Evolutionary conservation across 2,888 invertebrate species (phyloP).

Genomic region (Ichneumon xanthorius): DNA sequence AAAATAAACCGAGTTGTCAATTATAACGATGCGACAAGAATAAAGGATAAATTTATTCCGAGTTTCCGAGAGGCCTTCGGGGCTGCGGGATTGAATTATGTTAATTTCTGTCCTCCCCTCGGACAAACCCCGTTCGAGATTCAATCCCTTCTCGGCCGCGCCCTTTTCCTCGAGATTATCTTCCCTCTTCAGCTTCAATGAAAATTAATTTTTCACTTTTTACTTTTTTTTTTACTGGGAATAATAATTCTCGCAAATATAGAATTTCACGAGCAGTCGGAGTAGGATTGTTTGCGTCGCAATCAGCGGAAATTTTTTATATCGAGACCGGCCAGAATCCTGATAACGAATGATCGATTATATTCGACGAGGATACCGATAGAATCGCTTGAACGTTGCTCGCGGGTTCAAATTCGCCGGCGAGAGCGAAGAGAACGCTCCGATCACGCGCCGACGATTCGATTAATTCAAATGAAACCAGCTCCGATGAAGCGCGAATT

Average conservation of each 20-base stretch:
- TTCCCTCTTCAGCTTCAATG: background rate
- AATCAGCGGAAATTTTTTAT: no score
- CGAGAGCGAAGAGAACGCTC: slow-evolving; percentile 11
- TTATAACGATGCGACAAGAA: background rate
- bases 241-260: background rate
- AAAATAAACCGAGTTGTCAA: no score
- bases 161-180: background rate
- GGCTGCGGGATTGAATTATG: slow-evolving; percentile 15
- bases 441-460: slow-evolving; percentile 36
- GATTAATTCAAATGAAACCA: slow-evolving; percentile 36
- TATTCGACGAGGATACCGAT: background rate
- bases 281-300: no score
- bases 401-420: background rate
- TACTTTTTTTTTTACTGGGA: background rate
- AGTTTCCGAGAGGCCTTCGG: background rate
- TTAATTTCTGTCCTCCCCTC: slow-evolving; percentile 14
- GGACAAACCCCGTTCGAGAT: background rate
- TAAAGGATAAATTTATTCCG: background rate
- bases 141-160: slow-evolving; percentile 22
- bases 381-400: slow-evolving; percentile 5
- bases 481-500: slow-evolving; percentile 26
- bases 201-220: background rate
- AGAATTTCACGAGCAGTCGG: background rate
- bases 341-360: background rate
- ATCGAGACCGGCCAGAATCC: no score